These are phyloP conservation scores for Musca domestica DNA, from an alignment of 1,140 invertebrate species.

Conservation along the genomic window DNA sequence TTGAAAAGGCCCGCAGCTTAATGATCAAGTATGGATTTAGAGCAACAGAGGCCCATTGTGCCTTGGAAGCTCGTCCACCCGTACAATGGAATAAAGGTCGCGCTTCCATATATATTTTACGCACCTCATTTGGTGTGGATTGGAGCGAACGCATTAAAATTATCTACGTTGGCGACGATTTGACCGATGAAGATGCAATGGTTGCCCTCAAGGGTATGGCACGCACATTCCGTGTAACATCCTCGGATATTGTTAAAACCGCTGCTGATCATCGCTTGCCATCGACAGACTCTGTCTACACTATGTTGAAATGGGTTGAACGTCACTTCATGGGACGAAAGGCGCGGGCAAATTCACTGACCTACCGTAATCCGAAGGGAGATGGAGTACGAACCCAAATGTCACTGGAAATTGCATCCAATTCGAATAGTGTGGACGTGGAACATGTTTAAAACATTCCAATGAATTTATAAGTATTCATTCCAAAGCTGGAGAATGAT, in stretches of 20 bases:
- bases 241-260: slow-evolving; percentile 80
- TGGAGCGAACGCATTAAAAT: slow-evolving; percentile 88
- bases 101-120: slow-evolving; percentile 84
- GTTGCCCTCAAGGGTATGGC: slow-evolving; percentile 85
- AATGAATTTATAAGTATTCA: neutral
- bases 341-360: slow-evolving; percentile 62
- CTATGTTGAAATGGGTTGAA: slow-evolving; percentile 87
- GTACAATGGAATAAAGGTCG: slow-evolving; percentile 88
- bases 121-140: slow-evolving; percentile 85
- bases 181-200: slow-evolving; percentile 90
- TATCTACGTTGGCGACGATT: slow-evolving; percentile 87
- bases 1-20: slow-evolving; percentile 66
- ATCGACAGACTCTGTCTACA: slow-evolving; percentile 82
- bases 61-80: slow-evolving; percentile 82
- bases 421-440: slow-evolving; percentile 42
- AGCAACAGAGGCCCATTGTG: slow-evolving; percentile 75
- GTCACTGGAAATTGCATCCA: slow-evolving; percentile 59
- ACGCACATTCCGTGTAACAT: slow-evolving; percentile 82
- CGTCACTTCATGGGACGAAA: slow-evolving; percentile 75
- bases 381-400: slow-evolving; percentile 72
- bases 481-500: too few relatives aligned
- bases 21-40: slow-evolving; percentile 76
- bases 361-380: slow-evolving; percentile 60
- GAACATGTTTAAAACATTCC: slow-evolving; percentile 25
- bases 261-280: slow-evolving; percentile 80